Percentiles rank a stretch among this genome's conserved stretches.
phyloP scores from a whole-genome alignment of 2,888 invertebrate genomes.

The Temnothorax unifasciatus region DNA sequence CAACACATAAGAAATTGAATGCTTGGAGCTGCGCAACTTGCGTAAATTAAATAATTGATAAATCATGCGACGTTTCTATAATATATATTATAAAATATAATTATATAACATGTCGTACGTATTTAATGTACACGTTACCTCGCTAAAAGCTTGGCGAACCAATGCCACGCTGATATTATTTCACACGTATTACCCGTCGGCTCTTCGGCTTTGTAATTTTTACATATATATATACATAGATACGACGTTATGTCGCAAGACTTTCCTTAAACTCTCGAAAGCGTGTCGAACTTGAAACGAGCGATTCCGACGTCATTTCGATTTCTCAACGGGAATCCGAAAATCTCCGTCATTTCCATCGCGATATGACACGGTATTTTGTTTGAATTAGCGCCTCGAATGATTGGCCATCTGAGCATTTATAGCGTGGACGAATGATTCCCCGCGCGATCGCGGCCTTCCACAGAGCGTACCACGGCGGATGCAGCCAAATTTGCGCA shows the following conservation, averaged over 20 bases:
- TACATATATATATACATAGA: slow-evolving; percentile 10
- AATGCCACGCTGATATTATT: neutral
- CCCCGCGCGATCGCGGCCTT: neutral
- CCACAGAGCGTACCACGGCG: neutral
- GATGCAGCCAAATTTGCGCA: slow-evolving; percentile 62
- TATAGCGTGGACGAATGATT: slow-evolving; percentile 12
- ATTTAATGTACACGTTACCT: neutral
- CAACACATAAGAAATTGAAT: neutral
- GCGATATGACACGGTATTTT: slow-evolving; percentile 33
- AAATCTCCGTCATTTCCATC: slow-evolving; percentile 67
- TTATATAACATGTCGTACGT: neutral
- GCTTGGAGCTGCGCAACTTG: neutral
- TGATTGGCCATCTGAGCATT: neutral
- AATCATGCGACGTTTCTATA: neutral
- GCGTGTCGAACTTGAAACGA: slow-evolving; percentile 74
- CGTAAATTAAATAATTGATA: neutral
- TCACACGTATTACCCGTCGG: slow-evolving; percentile 8
- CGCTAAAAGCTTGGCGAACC: neutral
- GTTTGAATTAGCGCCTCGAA: slow-evolving; percentile 40
- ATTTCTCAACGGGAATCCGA: slow-evolving; percentile 75
- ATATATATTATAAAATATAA: neutral
- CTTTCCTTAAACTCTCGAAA: slow-evolving; percentile 75
- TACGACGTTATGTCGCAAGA: slow-evolving; percentile 61
- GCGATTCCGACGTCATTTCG: slow-evolving; percentile 71
- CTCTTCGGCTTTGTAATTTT: slow-evolving; percentile 20